Conservation (phyloP, 2,113 vertebrate species). For the Atherinomorus stipes region DNA sequence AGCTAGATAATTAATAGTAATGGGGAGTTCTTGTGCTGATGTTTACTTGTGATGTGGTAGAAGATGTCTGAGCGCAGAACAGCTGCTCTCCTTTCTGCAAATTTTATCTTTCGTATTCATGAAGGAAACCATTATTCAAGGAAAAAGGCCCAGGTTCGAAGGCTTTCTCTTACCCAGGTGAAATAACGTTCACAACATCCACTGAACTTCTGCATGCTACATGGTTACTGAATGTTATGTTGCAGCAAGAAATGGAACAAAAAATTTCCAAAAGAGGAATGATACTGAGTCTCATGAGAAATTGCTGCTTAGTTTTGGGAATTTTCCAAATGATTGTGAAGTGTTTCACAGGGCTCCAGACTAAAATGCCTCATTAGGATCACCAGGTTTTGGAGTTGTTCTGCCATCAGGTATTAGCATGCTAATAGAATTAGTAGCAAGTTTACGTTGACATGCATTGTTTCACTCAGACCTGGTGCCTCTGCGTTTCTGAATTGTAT, state of each 20-base stretch:
- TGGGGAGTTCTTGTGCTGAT: slow-evolving; percentile 33
- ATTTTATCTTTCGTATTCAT: background rate
- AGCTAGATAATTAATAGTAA: slow-evolving; percentile 45
- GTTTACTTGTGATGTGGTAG: slow-evolving; percentile 34
- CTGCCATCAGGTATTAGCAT: background rate
- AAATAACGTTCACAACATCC: slow-evolving; percentile 1
- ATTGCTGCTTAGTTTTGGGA: background rate
- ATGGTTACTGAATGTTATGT: background rate
- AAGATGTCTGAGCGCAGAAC: slow-evolving; percentile 30
- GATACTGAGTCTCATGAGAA: background rate
- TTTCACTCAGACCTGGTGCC: too few relatives aligned
- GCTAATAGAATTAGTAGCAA: background rate
- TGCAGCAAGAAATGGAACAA: background rate
- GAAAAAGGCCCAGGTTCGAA: background rate
- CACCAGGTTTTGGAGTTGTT: background rate
- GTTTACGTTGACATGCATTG: too few relatives aligned
- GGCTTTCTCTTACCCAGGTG: slow-evolving; percentile 1
- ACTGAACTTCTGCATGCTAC: slow-evolving; percentile 5
- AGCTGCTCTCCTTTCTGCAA: background rate
- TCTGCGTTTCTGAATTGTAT: too few relatives aligned
- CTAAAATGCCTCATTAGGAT: background rate
- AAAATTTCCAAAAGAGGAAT: too few relatives aligned
- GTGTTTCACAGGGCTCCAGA: background rate
- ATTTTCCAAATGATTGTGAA: background rate
- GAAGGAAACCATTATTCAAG: slow-evolving; percentile 13